Conservation (phyloP, 2,797 vertebrate species). For the Xiphorhynchus erythropygius region DNA sequence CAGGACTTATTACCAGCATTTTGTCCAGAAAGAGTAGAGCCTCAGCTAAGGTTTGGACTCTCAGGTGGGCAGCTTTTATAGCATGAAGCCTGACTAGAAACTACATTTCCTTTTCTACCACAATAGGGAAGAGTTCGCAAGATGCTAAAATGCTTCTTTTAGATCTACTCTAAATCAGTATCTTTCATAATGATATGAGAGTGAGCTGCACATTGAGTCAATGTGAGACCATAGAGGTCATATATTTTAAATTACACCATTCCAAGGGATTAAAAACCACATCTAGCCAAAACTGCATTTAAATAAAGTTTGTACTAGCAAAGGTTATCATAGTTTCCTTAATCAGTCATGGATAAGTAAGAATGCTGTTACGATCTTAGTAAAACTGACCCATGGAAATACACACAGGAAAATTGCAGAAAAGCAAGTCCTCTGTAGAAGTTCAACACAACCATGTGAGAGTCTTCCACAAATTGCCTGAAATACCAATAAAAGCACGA, state of each 20-base stretch:
- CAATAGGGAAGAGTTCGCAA: not conserved
- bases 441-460: not conserved
- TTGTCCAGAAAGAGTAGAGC: not conserved
- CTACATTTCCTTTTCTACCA: not conserved
- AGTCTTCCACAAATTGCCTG: not conserved
- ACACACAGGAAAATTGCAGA: not conserved
- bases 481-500: not conserved
- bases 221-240: not conserved
- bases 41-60: not conserved
- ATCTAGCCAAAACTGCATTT: not conserved
- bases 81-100: not conserved
- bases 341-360: not conserved
- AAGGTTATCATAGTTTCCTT: not conserved
- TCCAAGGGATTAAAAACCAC: not conserved
- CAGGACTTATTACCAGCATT: not conserved
- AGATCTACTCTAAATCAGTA: not conserved
- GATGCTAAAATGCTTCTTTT: not conserved
- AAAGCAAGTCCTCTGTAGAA: not conserved
- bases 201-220: not conserved
- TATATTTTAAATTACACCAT: not conserved
- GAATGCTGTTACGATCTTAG: not conserved
- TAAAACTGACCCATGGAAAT: not conserved
- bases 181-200: not conserved
- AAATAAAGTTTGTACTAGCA: not conserved
- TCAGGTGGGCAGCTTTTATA: not conserved